Percentiles rank a stretch among this genome's conserved stretches.
Evolutionary conservation across 2,113 vertebrate genomes (phyloP).

Genomic region (Hippocampus mohnikei): DNA sequence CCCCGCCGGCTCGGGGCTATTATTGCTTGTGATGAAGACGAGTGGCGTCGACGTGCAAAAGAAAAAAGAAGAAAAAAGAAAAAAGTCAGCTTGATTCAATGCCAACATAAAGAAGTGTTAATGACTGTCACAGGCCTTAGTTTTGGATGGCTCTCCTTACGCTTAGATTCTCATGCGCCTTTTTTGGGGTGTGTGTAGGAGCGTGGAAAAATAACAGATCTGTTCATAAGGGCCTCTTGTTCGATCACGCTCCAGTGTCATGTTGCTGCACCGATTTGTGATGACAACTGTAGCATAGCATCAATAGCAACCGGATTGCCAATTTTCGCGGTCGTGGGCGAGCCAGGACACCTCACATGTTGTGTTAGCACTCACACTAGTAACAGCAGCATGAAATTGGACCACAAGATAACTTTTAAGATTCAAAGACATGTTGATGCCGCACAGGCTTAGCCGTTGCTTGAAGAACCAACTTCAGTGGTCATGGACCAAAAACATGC

Average conservation of each 20-base stretch:
- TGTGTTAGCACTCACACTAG: too few species aligned
- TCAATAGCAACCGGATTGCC: neutral
- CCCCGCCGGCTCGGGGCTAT: constrained; percentile 84
- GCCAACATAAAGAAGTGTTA: constrained; percentile 75
- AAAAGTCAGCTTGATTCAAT: constrained; percentile 62
- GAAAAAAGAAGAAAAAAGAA: constrained; percentile 78
- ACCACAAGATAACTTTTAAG: too few species aligned
- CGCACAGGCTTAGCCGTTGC: too few species aligned
- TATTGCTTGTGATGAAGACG: constrained; percentile 81
- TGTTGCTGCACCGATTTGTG: neutral
- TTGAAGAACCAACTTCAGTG: too few species aligned
- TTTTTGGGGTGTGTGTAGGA: neutral
- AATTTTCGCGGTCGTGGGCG: neutral
- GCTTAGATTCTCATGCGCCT: constrained; percentile 28
- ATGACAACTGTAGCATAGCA: too few species aligned
- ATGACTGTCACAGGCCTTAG: constrained; percentile 68
- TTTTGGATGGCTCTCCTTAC: constrained; percentile 58
- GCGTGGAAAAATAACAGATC: constrained; percentile 20
- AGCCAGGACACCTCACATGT: neutral
- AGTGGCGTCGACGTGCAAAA: constrained; percentile 79
- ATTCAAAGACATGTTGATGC: too few species aligned
- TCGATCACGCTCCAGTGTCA: neutral
- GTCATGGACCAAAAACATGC: too few species aligned
- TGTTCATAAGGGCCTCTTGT: constrained; percentile 3
- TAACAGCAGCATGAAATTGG: too few species aligned